phyloP scores from a whole-genome alignment of 2,113 vertebrate genomes.

The Ptychochromis oligacanthus region DNA sequence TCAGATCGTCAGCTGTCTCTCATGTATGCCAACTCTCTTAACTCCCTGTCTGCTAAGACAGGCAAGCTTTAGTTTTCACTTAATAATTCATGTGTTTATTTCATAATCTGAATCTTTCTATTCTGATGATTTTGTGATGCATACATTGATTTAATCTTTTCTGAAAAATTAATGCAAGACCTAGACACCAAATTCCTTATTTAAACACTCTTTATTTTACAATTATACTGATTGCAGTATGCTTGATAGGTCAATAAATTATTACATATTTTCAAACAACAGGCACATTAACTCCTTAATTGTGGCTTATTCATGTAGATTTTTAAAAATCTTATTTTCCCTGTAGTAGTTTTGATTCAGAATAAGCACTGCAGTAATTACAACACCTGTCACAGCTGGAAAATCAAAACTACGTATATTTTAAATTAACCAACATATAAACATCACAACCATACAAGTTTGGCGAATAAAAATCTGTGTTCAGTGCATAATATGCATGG shows the following conservation, averaged over 20 bases:
- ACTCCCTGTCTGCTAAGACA: not conserved
- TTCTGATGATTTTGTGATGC: not conserved
- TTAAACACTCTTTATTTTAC: slow-evolving; percentile 76
- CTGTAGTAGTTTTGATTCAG: slow-evolving; percentile 53
- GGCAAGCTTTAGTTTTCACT: not conserved
- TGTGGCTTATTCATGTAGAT: slow-evolving; percentile 53
- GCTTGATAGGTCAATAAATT: slow-evolving; percentile 57
- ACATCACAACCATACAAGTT: slow-evolving; percentile 69
- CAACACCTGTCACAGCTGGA: slow-evolving; percentile 59
- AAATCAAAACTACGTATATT: slow-evolving; percentile 52
- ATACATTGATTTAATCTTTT: not conserved
- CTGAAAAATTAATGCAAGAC: not conserved
- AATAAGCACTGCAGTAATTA: slow-evolving; percentile 67
- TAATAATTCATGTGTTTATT: not conserved
- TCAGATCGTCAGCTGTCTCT: not conserved
- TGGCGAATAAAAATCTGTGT: slow-evolving; percentile 75
- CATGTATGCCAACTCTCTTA: too few species aligned
- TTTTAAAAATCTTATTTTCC: slow-evolving; percentile 55
- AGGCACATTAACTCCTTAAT: slow-evolving; percentile 65
- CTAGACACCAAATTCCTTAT: slow-evolving; percentile 24
- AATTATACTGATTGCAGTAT: slow-evolving; percentile 53
- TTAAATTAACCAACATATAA: slow-evolving; percentile 55
- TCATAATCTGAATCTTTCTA: not conserved
- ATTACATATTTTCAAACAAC: slow-evolving; percentile 66
- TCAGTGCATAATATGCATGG: slow-evolving; percentile 77